These are phyloP conservation scores for Melanostoma mellinum DNA, from an alignment of 2,888 invertebrate species.

Conservation along the genomic window DNA sequence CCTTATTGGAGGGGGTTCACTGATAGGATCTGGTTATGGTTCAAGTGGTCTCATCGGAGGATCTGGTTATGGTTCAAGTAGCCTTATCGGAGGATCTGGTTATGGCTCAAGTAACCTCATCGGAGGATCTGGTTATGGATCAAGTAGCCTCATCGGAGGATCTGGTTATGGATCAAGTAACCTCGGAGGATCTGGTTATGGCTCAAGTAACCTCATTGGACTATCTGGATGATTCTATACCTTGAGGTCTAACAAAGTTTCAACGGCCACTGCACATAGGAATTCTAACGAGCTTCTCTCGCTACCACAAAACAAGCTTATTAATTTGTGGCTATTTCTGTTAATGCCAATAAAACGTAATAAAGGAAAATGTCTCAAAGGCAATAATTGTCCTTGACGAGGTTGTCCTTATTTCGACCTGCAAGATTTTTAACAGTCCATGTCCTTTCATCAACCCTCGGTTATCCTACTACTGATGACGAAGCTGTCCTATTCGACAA, in stretches of 20 bases:
- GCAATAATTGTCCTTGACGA: no score
- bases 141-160: not conserved
- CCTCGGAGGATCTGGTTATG: not conserved
- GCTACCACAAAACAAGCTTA: slow-evolving; percentile 9
- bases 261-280: not conserved
- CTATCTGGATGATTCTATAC: not conserved
- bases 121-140: no score
- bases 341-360: slow-evolving; percentile 4
- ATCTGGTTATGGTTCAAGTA: no score
- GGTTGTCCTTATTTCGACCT: no score
- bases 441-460: no score
- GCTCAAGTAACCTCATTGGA: no score
- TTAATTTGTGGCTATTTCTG: slow-evolving; percentile 3
- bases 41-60: not conserved
- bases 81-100: not conserved
- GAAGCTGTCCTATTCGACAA: no score
- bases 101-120: not conserved
- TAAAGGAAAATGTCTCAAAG: not conserved
- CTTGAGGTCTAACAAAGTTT: slow-evolving; percentile 1
- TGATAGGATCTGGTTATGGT: not conserved
- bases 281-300: not conserved
- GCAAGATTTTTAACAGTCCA: no score
- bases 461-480: no score
- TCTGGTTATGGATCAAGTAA: not conserved
- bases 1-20: not conserved